Percentiles rank a stretch among this genome's conserved stretches.
phyloP scores from a whole-genome alignment of 1,140 invertebrate species.

The Phocides pigmalion region DNA sequence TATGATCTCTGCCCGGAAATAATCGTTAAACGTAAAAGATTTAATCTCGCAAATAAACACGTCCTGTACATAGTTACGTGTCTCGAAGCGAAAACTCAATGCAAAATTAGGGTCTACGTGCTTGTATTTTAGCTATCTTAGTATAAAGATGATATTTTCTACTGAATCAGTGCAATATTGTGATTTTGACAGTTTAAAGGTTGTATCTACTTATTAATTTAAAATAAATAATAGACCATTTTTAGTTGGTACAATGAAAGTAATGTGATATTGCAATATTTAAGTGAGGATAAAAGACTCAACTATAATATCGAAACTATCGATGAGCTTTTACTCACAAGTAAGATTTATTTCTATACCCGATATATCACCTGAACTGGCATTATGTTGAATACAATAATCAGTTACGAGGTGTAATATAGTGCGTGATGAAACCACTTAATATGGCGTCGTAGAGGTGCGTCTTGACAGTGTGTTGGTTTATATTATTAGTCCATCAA shows the following conservation, averaged over 20 bases:
- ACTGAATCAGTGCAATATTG: no score
- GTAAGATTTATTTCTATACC: background rate
- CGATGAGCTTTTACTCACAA: no score
- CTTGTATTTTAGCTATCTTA: background rate
- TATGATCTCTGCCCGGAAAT: constrained; percentile 63
- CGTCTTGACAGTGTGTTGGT: constrained; percentile 59
- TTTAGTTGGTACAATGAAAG: no score
- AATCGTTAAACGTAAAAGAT: constrained; percentile 69
- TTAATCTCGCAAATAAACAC: constrained; percentile 51
- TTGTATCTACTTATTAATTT: no score
- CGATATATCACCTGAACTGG: constrained; percentile 5
- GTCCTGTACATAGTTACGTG: constrained; percentile 22
- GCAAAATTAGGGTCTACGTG: constrained; percentile 12
- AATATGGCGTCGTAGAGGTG: constrained; percentile 44
- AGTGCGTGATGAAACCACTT: constrained; percentile 48
- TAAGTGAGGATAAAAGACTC: no score
- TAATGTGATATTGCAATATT: no score
- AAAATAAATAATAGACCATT: no score
- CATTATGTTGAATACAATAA: constrained; percentile 10
- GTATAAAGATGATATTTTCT: no score
- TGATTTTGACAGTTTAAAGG: no score
- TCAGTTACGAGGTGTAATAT: constrained; percentile 12
- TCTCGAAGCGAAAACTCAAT: constrained; percentile 13
- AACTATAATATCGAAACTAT: no score
- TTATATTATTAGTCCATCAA: constrained; percentile 81